Conservation (phyloP, 2,797 vertebrate genomes). For the Enteromius viviparus region DNA sequence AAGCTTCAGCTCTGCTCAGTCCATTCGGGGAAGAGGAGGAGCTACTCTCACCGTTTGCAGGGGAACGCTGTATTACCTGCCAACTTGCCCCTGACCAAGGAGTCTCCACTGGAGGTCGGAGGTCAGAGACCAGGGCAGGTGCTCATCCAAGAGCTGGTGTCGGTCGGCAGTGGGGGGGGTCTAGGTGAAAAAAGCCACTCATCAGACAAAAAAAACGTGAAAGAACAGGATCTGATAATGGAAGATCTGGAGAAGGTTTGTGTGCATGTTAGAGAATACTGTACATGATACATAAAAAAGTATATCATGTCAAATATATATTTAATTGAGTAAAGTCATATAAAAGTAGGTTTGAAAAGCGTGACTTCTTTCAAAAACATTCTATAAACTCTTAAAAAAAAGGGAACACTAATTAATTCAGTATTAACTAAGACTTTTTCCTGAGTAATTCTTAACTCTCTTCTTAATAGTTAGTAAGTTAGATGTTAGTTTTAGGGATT, state of each 20-base stretch:
- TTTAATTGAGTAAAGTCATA: no score
- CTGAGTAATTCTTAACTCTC: no score
- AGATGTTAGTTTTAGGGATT: no score
- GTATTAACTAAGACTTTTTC: no score
- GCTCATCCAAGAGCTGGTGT: constrained; percentile 23
- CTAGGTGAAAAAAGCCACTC: constrained; percentile 55
- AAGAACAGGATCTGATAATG: constrained; percentile 76
- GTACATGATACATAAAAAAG: no score
- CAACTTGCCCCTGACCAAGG: constrained; percentile 53
- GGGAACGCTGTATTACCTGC: constrained; percentile 73
- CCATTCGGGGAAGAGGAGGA: constrained; percentile 62
- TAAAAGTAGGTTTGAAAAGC: neutral
- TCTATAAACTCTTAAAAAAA: no score
- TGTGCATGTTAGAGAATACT: constrained; percentile 51
- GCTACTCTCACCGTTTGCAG: constrained; percentile 70
- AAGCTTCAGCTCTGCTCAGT: constrained; percentile 81
- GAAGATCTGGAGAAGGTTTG: constrained; percentile 76
- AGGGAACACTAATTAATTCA: no score
- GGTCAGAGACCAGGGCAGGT: constrained; percentile 19
- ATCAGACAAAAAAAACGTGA: constrained; percentile 64
- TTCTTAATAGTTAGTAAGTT: no score
- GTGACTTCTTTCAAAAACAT: neutral
- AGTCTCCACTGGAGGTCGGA: neutral
- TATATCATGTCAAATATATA: no score
- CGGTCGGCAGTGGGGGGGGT: constrained; percentile 58